phyloP scores from a whole-genome alignment of 2,113 vertebrate species.

The Noctilio leporinus region DNA sequence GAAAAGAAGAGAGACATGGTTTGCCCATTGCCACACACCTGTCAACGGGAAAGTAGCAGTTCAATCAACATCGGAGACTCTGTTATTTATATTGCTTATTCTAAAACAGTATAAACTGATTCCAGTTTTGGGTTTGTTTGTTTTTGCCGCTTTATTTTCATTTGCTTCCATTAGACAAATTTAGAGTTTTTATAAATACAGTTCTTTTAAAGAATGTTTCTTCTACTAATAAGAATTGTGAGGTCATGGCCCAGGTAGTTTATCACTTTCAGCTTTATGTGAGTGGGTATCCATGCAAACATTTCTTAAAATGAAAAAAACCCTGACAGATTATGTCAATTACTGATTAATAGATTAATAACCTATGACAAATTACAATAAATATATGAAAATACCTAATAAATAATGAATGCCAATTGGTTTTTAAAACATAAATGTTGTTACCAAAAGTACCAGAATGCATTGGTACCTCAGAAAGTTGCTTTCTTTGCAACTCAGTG shows the following conservation, averaged over 20 bases:
- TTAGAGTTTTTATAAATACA: too few relatives aligned
- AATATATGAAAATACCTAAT: background rate
- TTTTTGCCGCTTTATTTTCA: background rate
- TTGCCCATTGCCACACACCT: background rate
- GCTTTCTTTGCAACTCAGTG: background rate
- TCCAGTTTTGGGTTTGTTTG: background rate
- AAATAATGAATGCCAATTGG: background rate
- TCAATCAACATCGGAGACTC: background rate
- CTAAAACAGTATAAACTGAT: background rate
- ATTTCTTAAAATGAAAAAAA: background rate
- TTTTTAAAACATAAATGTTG: background rate
- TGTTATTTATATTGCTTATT: background rate
- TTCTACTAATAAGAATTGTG: too few relatives aligned
- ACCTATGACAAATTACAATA: background rate
- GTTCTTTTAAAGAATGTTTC: too few relatives aligned
- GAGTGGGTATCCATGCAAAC: background rate
- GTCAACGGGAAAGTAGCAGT: background rate
- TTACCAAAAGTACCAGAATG: background rate
- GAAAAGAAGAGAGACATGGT: background rate
- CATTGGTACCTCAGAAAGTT: background rate
- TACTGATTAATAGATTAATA: background rate
- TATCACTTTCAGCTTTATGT: background rate
- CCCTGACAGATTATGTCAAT: background rate
- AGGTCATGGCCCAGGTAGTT: too few relatives aligned
- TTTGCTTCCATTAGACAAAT: too few relatives aligned